Base-by-base conservation (phyloP, 1,140 invertebrate genomes). In the Neoseiulus cucumeris region DNA sequence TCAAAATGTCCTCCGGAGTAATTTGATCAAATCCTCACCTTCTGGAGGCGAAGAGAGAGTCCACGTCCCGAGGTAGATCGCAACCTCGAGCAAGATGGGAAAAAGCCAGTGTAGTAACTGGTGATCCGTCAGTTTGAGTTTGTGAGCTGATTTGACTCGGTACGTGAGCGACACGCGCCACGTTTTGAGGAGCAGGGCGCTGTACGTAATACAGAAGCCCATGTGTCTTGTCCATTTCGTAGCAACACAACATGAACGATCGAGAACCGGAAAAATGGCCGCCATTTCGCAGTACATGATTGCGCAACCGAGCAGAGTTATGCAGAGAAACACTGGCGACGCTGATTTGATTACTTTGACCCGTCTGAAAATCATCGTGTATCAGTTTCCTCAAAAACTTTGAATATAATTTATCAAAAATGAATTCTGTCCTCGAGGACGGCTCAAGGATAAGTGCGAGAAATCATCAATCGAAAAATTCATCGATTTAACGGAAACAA, bases 281-380 rank as follows among this genome's bases (percentile, higher is more conserved):
- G 86, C 87, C 86, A 91, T 90, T 82, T 91, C 88, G 70, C 85
- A 79, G 76, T 91, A 91, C 88, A 91, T 91, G 67, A 88, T 88
- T 69, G 84, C 84, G 74, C 87, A 90, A 42, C 87, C 88, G 33
- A 89, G 77, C 14, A 91, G 79, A 12, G 87, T 91, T 70, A 91
- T 89, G 69, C 85, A 83, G 64, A 91, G 79, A 75, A 93, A 93
- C 66, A 88, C 88, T 41, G 89, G 89, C 71, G 87, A 90, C 25
- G 89, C 88, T 1, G 89, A 86, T 70, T 90, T 86, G 73, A 92
- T 90, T 33, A 91, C 87, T 77, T 91, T 89, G 44, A 87, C 80
- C 64, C 68, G 65, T 64, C 84, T 80, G 14, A 86, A 80, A 72
- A 2, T 22, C 5, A 18, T 30, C 6, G 33, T 29, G 55, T n/a